phyloP scores from a whole-genome alignment of 1,140 invertebrate genomes.

The Zaprionus taronus region DNA sequence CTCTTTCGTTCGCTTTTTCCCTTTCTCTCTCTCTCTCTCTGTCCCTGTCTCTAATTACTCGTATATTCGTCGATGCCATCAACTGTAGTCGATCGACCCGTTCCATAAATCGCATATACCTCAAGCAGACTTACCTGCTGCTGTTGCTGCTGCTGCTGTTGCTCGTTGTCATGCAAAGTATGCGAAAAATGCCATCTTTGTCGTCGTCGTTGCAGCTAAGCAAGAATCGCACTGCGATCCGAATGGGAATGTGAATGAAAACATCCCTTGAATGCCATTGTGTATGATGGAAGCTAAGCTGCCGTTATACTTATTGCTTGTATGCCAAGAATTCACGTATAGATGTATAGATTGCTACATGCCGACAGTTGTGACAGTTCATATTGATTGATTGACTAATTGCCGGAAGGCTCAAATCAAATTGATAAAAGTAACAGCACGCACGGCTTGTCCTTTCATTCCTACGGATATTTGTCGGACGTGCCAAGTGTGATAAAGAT shows the following conservation, averaged over 20 bases:
- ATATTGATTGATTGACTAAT: conserved; percentile 27
- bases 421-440: conserved; percentile 5
- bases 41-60: conserved; percentile 48
- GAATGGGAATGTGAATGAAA: not conserved
- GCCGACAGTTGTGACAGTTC: conserved; percentile 1
- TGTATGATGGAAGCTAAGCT: not conserved
- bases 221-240: not conserved
- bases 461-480: not conserved
- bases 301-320: not conserved
- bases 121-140: not conserved
- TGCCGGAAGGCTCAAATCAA: conserved; percentile 17
- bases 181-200: not conserved
- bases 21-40: not conserved
- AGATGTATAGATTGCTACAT: conserved; percentile 5
- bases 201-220: not conserved
- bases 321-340: conserved; percentile 3
- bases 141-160: not conserved
- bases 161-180: not conserved
- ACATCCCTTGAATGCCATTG: conserved; percentile 14
- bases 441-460: not conserved
- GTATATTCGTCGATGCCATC: conserved; percentile 29
- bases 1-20: not conserved
- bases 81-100: conserved; percentile 19
- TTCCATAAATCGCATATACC: not conserved
- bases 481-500: conserved; percentile 1